Conservation (phyloP, 1,140 invertebrate genomes). For the Lethocerus indicus region DNA sequence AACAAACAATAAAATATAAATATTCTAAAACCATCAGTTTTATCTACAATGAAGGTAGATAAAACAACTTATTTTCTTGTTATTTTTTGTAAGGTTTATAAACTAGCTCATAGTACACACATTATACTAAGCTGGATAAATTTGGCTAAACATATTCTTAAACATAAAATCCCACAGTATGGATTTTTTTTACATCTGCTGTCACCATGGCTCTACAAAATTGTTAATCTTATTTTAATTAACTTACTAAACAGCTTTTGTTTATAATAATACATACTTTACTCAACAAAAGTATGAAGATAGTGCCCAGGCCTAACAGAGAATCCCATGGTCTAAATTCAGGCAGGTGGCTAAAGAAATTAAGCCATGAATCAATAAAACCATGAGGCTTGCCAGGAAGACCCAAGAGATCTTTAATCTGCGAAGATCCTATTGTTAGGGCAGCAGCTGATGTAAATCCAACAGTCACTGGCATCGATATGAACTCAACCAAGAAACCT, state of each 20-base stretch:
- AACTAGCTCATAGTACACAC: too few species aligned
- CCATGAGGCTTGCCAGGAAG: slow-evolving; percentile 39
- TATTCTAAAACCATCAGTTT: too few species aligned
- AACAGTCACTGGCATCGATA: slow-evolving; percentile 66
- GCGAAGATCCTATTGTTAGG: slow-evolving; percentile 63
- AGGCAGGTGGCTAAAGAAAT: slow-evolving; percentile 32
- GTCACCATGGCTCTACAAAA: too few species aligned
- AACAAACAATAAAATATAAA: too few species aligned
- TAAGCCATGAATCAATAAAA: slow-evolving; percentile 39
- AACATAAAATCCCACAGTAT: too few species aligned
- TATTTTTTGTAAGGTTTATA: too few species aligned
- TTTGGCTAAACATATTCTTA: neutral
- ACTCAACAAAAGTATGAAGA: slow-evolving; percentile 36
- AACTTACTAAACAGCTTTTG: too few species aligned
- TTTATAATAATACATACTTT: slow-evolving; percentile 43
- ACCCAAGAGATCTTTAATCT: slow-evolving; percentile 57
- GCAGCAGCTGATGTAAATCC: slow-evolving; percentile 79
- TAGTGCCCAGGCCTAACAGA: slow-evolving; percentile 41
- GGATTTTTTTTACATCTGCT: too few species aligned
- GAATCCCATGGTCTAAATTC: slow-evolving; percentile 37
- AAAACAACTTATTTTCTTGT: too few species aligned
- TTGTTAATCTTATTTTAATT: too few species aligned
- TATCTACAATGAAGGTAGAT: too few species aligned
- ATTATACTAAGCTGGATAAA: neutral
- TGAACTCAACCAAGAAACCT: slow-evolving; percentile 76